These are phyloP conservation scores for Harlomillsia oculata DNA, from an alignment of 1,140 invertebrate genomes.

Conservation along the genomic window DNA sequence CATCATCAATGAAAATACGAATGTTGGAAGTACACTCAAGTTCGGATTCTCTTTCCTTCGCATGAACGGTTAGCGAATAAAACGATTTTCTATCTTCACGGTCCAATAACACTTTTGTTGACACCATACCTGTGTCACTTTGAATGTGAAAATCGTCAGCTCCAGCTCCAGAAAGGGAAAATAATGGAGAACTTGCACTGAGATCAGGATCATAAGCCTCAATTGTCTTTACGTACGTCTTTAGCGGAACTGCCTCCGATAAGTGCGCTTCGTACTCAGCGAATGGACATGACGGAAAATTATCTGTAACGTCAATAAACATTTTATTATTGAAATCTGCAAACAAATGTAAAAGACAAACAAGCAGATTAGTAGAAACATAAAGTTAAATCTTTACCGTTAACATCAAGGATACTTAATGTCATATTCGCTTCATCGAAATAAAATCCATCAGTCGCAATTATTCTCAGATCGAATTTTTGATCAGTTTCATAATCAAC, in stretches of 20 bases:
- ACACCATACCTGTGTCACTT: constrained; percentile 57
- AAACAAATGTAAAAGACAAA: too few relatives aligned
- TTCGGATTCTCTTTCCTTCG: constrained; percentile 67
- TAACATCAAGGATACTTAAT: constrained; percentile 32
- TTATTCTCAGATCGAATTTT: constrained; percentile 25
- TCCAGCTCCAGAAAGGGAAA: constrained; percentile 27
- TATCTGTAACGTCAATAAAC: constrained; percentile 23
- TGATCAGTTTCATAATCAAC: constrained; percentile 31
- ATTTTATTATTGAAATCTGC: too few relatives aligned
- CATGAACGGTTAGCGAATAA: constrained; percentile 71
- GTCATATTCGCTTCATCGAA: constrained; percentile 32
- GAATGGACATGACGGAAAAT: constrained; percentile 30
- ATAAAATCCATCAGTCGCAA: constrained; percentile 33
- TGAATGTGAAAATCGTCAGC: constrained; percentile 28
- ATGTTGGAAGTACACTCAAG: constrained; percentile 55
- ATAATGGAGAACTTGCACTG: constrained; percentile 17
- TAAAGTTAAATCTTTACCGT: constrained; percentile 23
- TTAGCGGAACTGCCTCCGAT: constrained; percentile 18
- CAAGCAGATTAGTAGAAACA: too few relatives aligned
- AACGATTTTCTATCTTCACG: constrained; percentile 63
- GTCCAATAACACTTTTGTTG: constrained; percentile 64
- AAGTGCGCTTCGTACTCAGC: constrained; percentile 26
- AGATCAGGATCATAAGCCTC: constrained; percentile 33
- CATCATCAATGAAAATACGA: constrained; percentile 65
- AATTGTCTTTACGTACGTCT: constrained; percentile 25